A percentile compares a stretch with the other conserved stretches of the same genome.
These are phyloP conservation scores for Hirundo rustica DNA, from an alignment of 2,797 vertebrate genomes.

Conservation along the genomic window DNA sequence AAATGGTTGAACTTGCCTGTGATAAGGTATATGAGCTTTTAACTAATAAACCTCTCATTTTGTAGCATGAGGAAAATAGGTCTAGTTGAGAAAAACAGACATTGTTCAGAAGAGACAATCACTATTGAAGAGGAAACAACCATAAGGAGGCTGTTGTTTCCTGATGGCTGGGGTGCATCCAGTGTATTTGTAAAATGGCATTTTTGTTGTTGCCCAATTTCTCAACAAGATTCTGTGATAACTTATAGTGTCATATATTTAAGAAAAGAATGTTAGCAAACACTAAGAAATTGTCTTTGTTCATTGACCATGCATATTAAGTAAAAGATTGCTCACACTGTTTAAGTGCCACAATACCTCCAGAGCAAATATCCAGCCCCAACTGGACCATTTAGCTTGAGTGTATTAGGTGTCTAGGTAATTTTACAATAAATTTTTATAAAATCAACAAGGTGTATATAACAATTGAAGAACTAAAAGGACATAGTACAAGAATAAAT, in stretches of 20 bases:
- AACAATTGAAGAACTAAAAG: neutral
- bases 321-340: neutral
- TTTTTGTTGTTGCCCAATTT: neutral
- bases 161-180: neutral
- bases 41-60: neutral
- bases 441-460: neutral
- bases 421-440: neutral
- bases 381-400: neutral
- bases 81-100: neutral
- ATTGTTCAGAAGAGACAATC: neutral
- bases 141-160: neutral
- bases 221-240: neutral
- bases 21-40: neutral
- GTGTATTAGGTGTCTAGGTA: fast-evolving
- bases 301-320: neutral
- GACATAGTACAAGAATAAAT: neutral
- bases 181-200: fast-evolving
- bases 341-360: neutral
- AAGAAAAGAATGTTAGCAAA: neutral
- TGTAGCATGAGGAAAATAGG: neutral
- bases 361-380: neutral
- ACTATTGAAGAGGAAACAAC: neutral
- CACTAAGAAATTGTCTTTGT: neutral
- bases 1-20: neutral
- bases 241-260: neutral